Percentiles rank a stretch among this genome's conserved stretches.
phyloP scores from a whole-genome alignment of 2,888 invertebrate genomes.

The Philereme vetulata region DNA sequence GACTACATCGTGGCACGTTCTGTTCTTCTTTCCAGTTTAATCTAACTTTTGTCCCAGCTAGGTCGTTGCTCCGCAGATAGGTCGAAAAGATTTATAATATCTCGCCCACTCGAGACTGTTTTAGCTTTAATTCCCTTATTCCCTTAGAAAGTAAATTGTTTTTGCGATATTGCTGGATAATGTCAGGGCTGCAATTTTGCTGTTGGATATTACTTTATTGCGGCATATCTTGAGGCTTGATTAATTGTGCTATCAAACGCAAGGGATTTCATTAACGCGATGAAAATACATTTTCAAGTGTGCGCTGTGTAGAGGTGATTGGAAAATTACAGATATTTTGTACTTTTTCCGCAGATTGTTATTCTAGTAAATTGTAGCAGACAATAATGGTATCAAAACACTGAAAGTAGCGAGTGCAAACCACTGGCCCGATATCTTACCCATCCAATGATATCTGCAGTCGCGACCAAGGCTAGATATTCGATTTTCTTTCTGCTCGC shows the following conservation, averaged over 20 bases:
- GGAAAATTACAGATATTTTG: constrained; percentile 4
- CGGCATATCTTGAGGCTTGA: constrained; percentile 23
- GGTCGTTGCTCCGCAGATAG: constrained; percentile 22
- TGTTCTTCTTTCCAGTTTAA: constrained; percentile 20
- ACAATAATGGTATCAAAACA: constrained; percentile 4
- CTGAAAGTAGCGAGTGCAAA: constrained; percentile 17
- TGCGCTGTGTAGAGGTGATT: background rate
- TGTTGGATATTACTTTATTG: constrained; percentile 18
- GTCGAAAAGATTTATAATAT: constrained; percentile 32
- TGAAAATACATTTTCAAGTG: constrained; percentile 19
- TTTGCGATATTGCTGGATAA: constrained; percentile 28
- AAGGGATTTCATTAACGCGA: constrained; percentile 28
- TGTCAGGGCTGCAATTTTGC: constrained; percentile 15
- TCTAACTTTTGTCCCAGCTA: constrained; percentile 24
- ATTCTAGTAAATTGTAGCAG: too few species aligned
- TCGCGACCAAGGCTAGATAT: constrained; percentile 26
- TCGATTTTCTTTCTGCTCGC: constrained; percentile 29
- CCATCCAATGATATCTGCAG: constrained; percentile 40
- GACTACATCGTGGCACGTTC: constrained; percentile 17
- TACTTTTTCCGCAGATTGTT: background rate
- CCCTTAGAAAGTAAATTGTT: constrained; percentile 38
- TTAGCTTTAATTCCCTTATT: constrained; percentile 37
- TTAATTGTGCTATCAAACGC: constrained; percentile 33
- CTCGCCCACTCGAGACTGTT: constrained; percentile 35
- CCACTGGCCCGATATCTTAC: constrained; percentile 29